These are phyloP conservation scores for Arvicanthis niloticus DNA, from an alignment of 2,113 vertebrate genomes.

Conservation along the genomic window DNA sequence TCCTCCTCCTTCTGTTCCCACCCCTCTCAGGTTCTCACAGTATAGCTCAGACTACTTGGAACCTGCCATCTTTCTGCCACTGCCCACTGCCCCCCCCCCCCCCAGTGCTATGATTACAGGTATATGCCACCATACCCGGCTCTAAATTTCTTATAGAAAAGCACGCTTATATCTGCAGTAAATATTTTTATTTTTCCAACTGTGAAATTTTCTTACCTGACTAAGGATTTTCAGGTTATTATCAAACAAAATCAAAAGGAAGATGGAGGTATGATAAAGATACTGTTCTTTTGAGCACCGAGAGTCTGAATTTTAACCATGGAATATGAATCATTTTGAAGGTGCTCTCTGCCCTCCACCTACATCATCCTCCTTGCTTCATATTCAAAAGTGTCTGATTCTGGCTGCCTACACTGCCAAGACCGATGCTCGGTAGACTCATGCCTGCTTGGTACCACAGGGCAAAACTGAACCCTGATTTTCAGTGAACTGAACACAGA, in stretches of 20 bases:
- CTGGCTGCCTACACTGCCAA: background rate
- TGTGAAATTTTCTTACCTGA: slow-evolving; percentile 1
- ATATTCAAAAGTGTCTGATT: background rate
- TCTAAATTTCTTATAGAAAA: background rate
- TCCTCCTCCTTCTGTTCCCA: background rate
- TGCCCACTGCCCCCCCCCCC: no score
- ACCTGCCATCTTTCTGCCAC: no score
- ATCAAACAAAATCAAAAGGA: slow-evolving; percentile 8
- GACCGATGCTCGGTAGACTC: background rate
- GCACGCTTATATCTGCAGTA: background rate
- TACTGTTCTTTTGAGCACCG: background rate
- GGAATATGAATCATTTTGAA: slow-evolving; percentile 17
- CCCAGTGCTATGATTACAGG: background rate
- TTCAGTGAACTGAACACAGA: background rate
- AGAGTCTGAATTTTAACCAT: background rate
- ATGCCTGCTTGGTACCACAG: background rate
- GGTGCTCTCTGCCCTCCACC: background rate
- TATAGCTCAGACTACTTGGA: background rate
- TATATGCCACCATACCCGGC: no score
- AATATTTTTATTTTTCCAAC: background rate
- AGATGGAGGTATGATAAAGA: background rate
- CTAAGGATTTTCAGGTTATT: background rate
- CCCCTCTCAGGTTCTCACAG: background rate
- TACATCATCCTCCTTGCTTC: background rate
- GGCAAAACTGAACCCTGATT: background rate